phyloP scores from a whole-genome alignment of 2,888 invertebrate species.

The Candidula unifasciata region DNA sequence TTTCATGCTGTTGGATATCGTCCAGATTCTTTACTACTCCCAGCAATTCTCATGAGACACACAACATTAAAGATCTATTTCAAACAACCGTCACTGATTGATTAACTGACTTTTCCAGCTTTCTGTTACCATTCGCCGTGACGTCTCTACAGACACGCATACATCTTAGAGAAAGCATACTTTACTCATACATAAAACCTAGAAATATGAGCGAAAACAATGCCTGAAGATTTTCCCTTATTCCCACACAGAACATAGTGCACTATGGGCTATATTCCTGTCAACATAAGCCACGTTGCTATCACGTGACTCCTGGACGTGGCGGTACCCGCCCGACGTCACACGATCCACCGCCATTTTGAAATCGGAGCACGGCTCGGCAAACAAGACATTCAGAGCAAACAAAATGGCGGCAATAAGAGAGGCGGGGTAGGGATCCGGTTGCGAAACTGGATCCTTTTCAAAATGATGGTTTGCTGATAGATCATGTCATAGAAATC shows the following conservation, averaged over 20 bases:
- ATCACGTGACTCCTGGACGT: conserved; percentile 27
- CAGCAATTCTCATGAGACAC: no score
- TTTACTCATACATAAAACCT: no score
- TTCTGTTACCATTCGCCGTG: no score
- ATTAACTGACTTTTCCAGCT: no score
- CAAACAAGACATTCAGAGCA: conserved; percentile 39
- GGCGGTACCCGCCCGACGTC: not conserved
- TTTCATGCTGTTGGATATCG: no score
- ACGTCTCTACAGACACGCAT: no score
- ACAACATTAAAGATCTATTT: no score
- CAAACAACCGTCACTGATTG: no score
- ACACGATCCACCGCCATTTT: conserved; percentile 29
- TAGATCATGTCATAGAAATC: conserved; percentile 17
- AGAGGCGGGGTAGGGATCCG: conserved; percentile 23
- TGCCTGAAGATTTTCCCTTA: no score
- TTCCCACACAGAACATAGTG: not conserved
- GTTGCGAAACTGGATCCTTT: conserved; percentile 1
- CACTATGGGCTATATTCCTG: not conserved
- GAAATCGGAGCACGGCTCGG: conserved; percentile 10
- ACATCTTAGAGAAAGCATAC: no score
- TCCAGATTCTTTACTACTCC: no score
- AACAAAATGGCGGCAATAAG: conserved; percentile 33
- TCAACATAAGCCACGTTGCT: conserved; percentile 9
- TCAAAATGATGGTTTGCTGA: conserved; percentile 19
- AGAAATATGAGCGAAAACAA: no score